A percentile compares a stretch with the other conserved stretches of the same genome.
Conservation (phyloP, 2,113 vertebrate species). For the Hippopotamus amphibius region DNA sequence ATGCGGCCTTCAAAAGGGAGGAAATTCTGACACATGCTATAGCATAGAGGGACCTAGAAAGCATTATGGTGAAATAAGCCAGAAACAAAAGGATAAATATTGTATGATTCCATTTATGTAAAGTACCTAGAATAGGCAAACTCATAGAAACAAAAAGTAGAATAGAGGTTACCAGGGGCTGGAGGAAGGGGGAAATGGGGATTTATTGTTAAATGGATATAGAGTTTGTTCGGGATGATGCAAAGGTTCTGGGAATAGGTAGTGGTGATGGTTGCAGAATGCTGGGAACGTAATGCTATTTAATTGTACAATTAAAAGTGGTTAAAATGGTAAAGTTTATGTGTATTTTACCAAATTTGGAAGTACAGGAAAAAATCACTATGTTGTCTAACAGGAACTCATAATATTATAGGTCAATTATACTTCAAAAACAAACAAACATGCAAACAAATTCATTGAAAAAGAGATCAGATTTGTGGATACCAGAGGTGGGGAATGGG, state of each 20-base stretch:
- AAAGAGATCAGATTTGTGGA: neutral
- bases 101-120: neutral
- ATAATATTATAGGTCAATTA: neutral
- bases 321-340: neutral
- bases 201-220: neutral
- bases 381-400: no score
- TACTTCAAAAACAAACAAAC: neutral
- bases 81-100: neutral
- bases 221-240: neutral
- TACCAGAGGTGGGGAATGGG: neutral
- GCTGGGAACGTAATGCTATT: neutral
- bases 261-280: neutral
- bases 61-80: neutral
- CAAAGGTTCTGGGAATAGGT: neutral
- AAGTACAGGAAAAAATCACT: neutral
- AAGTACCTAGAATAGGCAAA: neutral
- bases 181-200: neutral
- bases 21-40: neutral
- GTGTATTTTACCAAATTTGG: neutral
- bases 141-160: neutral
- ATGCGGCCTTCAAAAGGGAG: neutral
- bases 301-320: neutral
- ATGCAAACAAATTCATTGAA: neutral
- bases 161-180: neutral
- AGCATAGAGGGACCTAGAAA: neutral